These are phyloP conservation scores for Rhincodon typus DNA, from an alignment of 2,797 vertebrate species.

Conservation along the genomic window DNA sequence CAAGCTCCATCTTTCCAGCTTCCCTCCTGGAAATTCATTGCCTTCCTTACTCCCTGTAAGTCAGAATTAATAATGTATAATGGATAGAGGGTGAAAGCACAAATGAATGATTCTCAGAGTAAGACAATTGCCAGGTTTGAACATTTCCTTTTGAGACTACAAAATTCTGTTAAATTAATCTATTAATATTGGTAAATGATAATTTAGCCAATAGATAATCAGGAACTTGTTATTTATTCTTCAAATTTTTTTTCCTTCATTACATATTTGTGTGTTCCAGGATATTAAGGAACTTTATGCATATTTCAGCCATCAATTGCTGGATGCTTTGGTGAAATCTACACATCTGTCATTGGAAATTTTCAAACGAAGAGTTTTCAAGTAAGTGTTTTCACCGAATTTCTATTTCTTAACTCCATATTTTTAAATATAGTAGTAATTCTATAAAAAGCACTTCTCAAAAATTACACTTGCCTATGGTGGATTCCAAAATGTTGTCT, in stretches of 20 bases:
- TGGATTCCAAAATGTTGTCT: not conserved
- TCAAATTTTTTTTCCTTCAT: not conserved
- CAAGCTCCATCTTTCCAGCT: not conserved
- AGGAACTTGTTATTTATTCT: conserved; percentile 34
- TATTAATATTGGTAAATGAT: not conserved
- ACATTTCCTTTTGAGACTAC: not conserved
- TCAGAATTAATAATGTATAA: not conserved
- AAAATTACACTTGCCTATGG: not conserved
- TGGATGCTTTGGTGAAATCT: conserved; percentile 65
- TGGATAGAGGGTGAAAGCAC: not conserved
- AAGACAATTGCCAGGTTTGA: no score
- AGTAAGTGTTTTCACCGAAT: conserved; percentile 34
- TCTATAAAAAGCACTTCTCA: not conserved
- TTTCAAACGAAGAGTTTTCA: conserved; percentile 64
- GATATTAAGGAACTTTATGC: conserved; percentile 62
- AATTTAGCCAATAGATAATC: conserved; percentile 16
- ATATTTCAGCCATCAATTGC: conserved; percentile 60
- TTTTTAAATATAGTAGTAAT: not conserved
- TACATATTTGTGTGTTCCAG: conserved; percentile 54
- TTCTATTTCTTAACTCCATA: not conserved
- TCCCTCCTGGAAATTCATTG: not conserved
- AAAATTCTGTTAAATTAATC: not conserved
- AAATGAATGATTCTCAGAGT: not conserved
- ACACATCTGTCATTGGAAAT: conserved; percentile 63
- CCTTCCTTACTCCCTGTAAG: not conserved